These are phyloP conservation scores for Andrena bucephala DNA, from an alignment of 2,888 invertebrate species.

Conservation along the genomic window DNA sequence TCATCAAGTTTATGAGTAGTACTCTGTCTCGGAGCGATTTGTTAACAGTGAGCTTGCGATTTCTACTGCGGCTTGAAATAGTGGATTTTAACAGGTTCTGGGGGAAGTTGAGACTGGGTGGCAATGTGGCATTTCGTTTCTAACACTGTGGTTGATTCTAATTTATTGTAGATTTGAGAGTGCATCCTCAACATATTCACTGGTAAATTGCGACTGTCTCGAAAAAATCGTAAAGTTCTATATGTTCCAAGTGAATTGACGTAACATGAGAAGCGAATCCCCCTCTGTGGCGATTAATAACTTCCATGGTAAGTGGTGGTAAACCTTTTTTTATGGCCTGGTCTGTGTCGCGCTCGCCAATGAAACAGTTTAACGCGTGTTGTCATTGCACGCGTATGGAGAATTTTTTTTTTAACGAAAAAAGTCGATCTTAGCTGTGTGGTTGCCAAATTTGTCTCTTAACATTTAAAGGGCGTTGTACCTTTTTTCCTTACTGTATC, in stretches of 20 bases:
- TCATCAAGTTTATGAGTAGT: conserved; percentile 43
- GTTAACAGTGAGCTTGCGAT: conserved; percentile 12
- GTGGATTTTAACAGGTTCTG: conserved; percentile 50
- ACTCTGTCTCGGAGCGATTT: conserved; percentile 46
- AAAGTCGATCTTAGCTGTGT: conserved; percentile 46
- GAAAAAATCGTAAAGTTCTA: conserved; percentile 29
- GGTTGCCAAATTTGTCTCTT: conserved; percentile 49
- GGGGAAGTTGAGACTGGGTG: conserved; percentile 28
- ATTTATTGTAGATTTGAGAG: conserved; percentile 44
- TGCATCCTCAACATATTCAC: conserved; percentile 39
- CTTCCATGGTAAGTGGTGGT: conserved; percentile 60
- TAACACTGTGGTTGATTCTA: conserved; percentile 52
- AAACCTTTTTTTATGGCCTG: conserved; percentile 42
- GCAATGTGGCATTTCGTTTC: conserved; percentile 48
- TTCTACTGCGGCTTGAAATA: conserved; percentile 33
- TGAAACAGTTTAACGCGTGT: conserved; percentile 30
- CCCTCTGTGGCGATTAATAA: conserved; percentile 12
- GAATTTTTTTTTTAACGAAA: conserved; percentile 36
- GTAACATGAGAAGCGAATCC: conserved; percentile 22
- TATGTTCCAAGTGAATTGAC: conserved; percentile 33
- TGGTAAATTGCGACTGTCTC: conserved; percentile 29
- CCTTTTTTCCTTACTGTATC: conserved; percentile 41
- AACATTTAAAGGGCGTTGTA: conserved; percentile 38
- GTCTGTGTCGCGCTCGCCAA: conserved; percentile 35
- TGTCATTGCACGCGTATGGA: conserved; percentile 27